Evolutionary conservation across 2,888 invertebrate genomes (phyloP).

Genomic region (Amphimallon solstitiale): DNA sequence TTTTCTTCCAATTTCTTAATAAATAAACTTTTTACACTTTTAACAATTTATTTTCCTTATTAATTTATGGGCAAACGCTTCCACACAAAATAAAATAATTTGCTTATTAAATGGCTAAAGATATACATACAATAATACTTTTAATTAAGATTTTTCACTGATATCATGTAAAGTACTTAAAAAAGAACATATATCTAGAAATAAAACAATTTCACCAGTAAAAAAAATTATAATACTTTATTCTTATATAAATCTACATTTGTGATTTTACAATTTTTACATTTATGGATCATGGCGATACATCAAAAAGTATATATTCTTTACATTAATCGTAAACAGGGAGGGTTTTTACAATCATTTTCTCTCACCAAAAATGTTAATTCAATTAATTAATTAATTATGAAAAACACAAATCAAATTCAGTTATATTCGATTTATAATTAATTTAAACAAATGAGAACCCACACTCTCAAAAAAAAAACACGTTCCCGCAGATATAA

Average conservation of each 20-base stretch:
- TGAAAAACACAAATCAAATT: constrained; percentile 31
- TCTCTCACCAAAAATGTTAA: neutral
- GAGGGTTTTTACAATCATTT: neutral
- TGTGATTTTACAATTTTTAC: constrained; percentile 38
- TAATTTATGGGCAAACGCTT: no score
- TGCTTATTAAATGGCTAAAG: no score
- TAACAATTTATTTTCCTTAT: no score
- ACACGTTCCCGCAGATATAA: neutral
- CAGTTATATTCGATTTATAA: constrained; percentile 19
- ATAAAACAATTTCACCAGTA: constrained; percentile 11
- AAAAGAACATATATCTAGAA: neutral
- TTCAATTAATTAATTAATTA: constrained; percentile 1
- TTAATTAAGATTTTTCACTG: no score
- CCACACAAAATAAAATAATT: no score
- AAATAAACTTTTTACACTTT: no score
- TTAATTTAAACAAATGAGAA: neutral
- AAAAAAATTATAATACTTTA: constrained; percentile 39
- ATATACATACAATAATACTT: no score
- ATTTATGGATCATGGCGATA: constrained; percentile 27
- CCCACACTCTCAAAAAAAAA: no score
- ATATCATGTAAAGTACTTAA: neutral
- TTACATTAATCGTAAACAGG: neutral
- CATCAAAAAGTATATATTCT: constrained; percentile 20
- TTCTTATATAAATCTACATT: constrained; percentile 39
- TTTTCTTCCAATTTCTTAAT: no score